These are phyloP conservation scores for Drosophila paranaensis DNA, from an alignment of 2,888 invertebrate species.

Conservation along the genomic window DNA sequence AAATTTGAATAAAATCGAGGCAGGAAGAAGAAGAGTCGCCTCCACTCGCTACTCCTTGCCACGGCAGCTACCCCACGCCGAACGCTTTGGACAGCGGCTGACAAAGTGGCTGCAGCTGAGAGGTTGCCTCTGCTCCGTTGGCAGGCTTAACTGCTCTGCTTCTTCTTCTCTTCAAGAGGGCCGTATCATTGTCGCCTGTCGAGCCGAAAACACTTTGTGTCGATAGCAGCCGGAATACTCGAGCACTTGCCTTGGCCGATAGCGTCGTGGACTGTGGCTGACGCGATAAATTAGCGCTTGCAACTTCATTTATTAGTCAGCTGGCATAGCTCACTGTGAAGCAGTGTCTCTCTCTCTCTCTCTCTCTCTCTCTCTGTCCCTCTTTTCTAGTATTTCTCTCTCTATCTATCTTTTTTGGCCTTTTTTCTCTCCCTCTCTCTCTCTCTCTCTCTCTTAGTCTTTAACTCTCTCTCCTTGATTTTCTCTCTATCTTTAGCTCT, in stretches of 20 bases:
- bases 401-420: neutral
- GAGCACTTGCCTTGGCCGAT: neutral
- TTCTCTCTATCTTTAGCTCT: too few species aligned
- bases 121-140: neutral
- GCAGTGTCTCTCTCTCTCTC: neutral
- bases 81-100: constrained; percentile 3
- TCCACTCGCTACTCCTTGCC: constrained; percentile 1
- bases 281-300: constrained; percentile 55
- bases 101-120: constrained; percentile 20
- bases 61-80: constrained; percentile 10
- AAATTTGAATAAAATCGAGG: constrained; percentile 73
- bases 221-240: constrained; percentile 22
- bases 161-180: neutral
- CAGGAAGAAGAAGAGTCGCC: neutral
- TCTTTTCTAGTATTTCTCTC: too few species aligned
- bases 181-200: constrained; percentile 40
- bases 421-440: too few species aligned
- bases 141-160: neutral
- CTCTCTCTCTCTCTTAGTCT: too few species aligned
- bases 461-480: neutral
- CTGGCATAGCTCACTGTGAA: constrained; percentile 47
- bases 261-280: constrained; percentile 13
- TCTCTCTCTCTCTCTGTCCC: neutral
- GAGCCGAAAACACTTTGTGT: constrained; percentile 48
- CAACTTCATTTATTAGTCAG: constrained; percentile 68